phyloP scores from a whole-genome alignment of 2,888 invertebrate genomes.

The Polyommatus iphigenia region DNA sequence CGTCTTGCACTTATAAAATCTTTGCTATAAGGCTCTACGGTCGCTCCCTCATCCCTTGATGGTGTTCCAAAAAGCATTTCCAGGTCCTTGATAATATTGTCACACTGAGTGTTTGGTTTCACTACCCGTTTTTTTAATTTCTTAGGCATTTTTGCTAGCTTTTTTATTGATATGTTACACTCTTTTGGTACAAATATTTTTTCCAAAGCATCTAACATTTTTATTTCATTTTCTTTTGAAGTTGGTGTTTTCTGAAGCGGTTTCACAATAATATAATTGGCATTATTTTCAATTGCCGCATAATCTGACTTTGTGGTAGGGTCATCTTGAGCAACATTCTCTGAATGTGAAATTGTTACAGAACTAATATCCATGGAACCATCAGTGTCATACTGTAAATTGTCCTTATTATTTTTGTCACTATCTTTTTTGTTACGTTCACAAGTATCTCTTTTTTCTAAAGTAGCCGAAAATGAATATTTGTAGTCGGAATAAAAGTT shows the following conservation, averaged over 20 bases:
- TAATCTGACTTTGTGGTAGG: background rate
- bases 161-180: background rate
- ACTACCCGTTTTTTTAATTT: background rate
- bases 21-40: conserved; percentile 21
- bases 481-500: conserved; percentile 35
- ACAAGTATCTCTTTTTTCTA: background rate
- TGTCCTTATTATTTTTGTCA: background rate
- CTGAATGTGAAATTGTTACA: background rate
- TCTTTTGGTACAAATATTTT: conserved; percentile 41
- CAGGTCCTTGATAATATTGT: conserved; percentile 31
- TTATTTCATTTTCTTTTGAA: background rate
- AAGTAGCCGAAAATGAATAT: conserved; percentile 19
- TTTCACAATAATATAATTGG: background rate
- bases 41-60: background rate
- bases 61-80: conserved; percentile 36
- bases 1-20: conserved; percentile 28
- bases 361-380: background rate
- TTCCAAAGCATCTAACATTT: conserved; percentile 12
- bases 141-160: background rate
- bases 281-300: background rate
- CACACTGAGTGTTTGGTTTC: background rate
- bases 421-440: background rate
- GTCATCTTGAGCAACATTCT: conserved; percentile 6
- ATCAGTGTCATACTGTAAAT: background rate
- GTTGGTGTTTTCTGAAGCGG: background rate